phyloP scores from a whole-genome alignment of 2,113 vertebrate species.

The Eclectus roratus region DNA sequence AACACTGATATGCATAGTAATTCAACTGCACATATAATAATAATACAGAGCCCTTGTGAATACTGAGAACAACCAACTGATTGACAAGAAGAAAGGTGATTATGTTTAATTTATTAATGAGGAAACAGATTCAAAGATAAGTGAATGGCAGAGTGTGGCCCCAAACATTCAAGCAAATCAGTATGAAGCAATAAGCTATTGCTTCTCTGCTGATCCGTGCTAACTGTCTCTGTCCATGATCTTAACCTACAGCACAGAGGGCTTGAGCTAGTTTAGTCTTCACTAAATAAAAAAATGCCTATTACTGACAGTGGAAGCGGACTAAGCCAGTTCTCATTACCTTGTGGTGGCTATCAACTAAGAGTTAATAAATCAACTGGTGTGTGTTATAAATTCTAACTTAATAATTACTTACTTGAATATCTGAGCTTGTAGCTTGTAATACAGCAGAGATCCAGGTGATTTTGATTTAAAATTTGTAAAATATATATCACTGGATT shows the following conservation, averaged over 20 bases:
- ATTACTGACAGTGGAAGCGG: neutral
- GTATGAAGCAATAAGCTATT: neutral
- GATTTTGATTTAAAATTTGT: neutral
- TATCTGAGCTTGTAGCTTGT: neutral
- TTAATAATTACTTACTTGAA: neutral
- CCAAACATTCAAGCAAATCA: neutral
- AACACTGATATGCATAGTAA: neutral
- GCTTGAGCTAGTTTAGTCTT: neutral
- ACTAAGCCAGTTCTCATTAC: neutral
- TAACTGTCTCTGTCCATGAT: neutral
- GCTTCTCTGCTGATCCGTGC: neutral
- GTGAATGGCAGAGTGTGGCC: neutral
- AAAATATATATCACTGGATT: neutral
- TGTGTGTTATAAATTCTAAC: neutral
- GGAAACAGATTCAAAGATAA: slow-evolving; percentile 7
- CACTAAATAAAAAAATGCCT: neutral
- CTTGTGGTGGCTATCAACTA: neutral
- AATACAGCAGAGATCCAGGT: neutral
- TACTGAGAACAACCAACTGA: neutral
- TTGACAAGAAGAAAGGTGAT: neutral
- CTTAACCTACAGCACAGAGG: neutral
- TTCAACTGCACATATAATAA: neutral
- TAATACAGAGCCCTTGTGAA: neutral
- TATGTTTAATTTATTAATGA: slow-evolving; percentile 2
- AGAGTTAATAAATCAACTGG: neutral